Conservation (phyloP, 2,113 vertebrate species). For the Hyperopisus bebe region DNA sequence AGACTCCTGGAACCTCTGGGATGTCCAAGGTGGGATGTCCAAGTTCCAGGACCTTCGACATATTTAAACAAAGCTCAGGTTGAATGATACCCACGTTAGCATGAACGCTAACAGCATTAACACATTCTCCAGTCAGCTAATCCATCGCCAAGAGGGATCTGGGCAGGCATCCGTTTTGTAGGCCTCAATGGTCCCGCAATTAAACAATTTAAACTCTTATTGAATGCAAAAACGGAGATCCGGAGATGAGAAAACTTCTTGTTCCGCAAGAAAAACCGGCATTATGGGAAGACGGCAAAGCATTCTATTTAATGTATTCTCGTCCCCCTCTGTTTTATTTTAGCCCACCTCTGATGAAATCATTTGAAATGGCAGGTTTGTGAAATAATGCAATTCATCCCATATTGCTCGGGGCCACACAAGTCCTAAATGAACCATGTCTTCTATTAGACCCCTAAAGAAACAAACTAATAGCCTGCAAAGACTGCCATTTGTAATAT, state of each 20-base stretch:
- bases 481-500: conserved; percentile 97
- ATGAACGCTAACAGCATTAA: conserved; percentile 15
- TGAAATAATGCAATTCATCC: conserved; percentile 92
- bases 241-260: conserved; percentile 37
- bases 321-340: conserved; percentile 57
- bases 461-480: conserved; percentile 99
- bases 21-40: conserved; percentile 29
- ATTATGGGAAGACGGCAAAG: conserved; percentile 47
- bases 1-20: neutral
- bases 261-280: conserved; percentile 53
- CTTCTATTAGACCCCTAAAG: conserved; percentile 98
- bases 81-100: conserved; percentile 43
- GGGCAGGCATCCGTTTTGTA: conserved; percentile 41
- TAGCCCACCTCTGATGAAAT: conserved; percentile 68
- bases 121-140: conserved; percentile 30
- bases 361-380: conserved; percentile 79
- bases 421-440: conserved; percentile 84
- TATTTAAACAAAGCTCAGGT: conserved; percentile 3
- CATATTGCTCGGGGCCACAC: conserved; percentile 77
- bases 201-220: conserved; percentile 41
- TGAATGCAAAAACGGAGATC: conserved; percentile 38
- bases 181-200: conserved; percentile 45
- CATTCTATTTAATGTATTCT: conserved; percentile 66
- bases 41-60: conserved; percentile 26
- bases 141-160: conserved; percentile 37